Conservation (phyloP, 2,888 invertebrate genomes). For the Trichopria drosophilae region DNA sequence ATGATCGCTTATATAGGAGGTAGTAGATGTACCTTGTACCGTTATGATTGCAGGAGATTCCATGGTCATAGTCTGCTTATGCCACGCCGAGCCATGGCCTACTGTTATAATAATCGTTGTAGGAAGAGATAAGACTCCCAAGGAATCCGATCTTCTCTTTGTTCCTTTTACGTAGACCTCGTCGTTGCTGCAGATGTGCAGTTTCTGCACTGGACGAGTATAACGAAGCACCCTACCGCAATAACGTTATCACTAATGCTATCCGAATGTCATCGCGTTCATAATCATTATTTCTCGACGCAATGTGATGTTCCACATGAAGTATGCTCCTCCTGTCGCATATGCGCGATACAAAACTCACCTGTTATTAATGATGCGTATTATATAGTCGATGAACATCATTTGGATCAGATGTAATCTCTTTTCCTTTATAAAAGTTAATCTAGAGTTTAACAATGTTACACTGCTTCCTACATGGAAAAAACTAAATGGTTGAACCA, state of each 20-base stretch:
- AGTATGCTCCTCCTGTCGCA: too few relatives aligned
- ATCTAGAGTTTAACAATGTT: too few relatives aligned
- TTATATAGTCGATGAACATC: too few relatives aligned
- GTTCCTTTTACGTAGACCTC: neutral
- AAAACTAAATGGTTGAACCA: too few relatives aligned
- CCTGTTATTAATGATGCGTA: too few relatives aligned
- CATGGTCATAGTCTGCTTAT: constrained; percentile 34
- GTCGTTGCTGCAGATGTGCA: constrained; percentile 30
- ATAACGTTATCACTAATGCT: constrained; percentile 34
- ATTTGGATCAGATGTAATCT: too few relatives aligned
- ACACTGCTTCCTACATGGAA: too few relatives aligned
- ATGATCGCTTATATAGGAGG: too few relatives aligned
- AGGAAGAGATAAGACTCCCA: constrained; percentile 40
- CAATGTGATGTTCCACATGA: too few relatives aligned
- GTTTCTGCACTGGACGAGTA: neutral
- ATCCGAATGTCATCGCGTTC: constrained; percentile 30
- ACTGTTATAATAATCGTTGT: constrained; percentile 53
- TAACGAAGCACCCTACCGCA: neutral
- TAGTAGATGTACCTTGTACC: too few relatives aligned
- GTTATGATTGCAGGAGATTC: constrained; percentile 52
- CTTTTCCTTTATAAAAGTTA: too few relatives aligned
- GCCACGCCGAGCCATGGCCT: constrained; percentile 38
- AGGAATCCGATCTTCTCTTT: constrained; percentile 22
- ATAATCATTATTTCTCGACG: constrained; percentile 36
- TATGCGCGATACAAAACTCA: too few relatives aligned